Base-by-base conservation (phyloP, 2,113 vertebrate species). In the Panthera tigris region DNA sequence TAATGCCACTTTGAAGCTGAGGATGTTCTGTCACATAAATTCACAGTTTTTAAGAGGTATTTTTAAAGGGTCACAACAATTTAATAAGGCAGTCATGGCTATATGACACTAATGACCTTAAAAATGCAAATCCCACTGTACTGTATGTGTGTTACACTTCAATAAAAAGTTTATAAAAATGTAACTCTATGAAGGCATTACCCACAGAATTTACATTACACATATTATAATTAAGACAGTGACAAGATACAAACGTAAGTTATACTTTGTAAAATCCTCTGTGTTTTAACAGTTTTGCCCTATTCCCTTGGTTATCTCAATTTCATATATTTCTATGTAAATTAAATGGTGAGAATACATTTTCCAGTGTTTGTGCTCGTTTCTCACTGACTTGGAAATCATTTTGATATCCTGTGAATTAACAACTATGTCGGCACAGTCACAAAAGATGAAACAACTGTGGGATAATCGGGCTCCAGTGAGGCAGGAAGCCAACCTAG, bases 301-400 rank as follows among this genome's bases (percentile, higher is more conserved):
- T 85, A 36, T 91, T 69, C 14, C n/a, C 29, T 50, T 36, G 41
- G 29, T 83, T 83, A 93, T 36, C 66, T 94, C 65, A 73, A 8
- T 91, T 80, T 88, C 45, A 11, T 81, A 31, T 74, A 41, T 86
- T 82, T 90, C 50, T 52, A 45, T 80, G 21, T 79, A 93, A 91
- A 82, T 83, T 52, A 81, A 23, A 81, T 50, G 11, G 7, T 88
- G 11, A 33, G 23, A 74, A 29, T 63, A 65, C 29, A 79, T 83
- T 78, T 93, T 81, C 65, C 65, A 94, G 31, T 91, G 79, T 97
- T 95, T 80, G 50, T 88, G 48, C 85, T 95, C 97, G 78, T 85
- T 96, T 87, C 92, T 94, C 80, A 73, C 65, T 85, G 87, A 91
- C 83, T 94, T 96, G 66, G 89, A 95, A 97, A 87, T 97, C 61